Evolutionary conservation across 2,888 invertebrate species (phyloP).

Genomic region (Thera britannica): DNA sequence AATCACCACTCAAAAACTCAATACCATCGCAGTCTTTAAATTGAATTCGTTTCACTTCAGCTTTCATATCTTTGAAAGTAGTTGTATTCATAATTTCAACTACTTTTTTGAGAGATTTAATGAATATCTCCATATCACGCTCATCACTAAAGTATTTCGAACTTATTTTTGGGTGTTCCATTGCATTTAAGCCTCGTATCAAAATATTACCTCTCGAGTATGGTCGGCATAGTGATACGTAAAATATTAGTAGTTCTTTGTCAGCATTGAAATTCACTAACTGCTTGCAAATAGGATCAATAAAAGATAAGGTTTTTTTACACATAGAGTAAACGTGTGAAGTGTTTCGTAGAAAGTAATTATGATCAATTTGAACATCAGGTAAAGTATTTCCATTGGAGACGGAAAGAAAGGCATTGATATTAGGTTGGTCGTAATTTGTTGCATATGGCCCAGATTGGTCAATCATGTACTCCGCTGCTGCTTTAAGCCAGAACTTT

Average conservation of each 20-base stretch:
- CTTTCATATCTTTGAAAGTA: conserved; percentile 60
- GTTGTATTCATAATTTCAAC: conserved; percentile 66
- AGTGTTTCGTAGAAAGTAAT: conserved; percentile 72
- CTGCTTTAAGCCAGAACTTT: conserved; percentile 66
- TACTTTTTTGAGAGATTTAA: conserved; percentile 64
- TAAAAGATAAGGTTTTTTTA: conserved; percentile 59
- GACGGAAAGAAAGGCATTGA: conserved; percentile 73
- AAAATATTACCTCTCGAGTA: conserved; percentile 67
- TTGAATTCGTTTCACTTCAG: conserved; percentile 65
- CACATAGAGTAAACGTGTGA: conserved; percentile 67
- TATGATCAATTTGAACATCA: conserved; percentile 77
- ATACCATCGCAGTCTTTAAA: conserved; percentile 64
- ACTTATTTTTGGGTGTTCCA: conserved; percentile 69
- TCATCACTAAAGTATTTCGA: conserved; percentile 71
- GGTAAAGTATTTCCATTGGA: conserved; percentile 62
- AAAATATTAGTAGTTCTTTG: conserved; percentile 71
- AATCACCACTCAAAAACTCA: conserved; percentile 63
- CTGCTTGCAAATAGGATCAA: conserved; percentile 69
- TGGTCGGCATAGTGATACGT: conserved; percentile 70
- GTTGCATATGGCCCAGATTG: conserved; percentile 71
- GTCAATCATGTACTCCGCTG: conserved; percentile 69
- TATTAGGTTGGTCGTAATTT: conserved; percentile 74
- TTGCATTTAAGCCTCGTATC: conserved; percentile 58
- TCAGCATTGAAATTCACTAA: conserved; percentile 64
- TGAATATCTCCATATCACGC: conserved; percentile 66